phyloP scores from a whole-genome alignment of 2,797 vertebrate species.

The Toxotes lorentzi region DNA sequence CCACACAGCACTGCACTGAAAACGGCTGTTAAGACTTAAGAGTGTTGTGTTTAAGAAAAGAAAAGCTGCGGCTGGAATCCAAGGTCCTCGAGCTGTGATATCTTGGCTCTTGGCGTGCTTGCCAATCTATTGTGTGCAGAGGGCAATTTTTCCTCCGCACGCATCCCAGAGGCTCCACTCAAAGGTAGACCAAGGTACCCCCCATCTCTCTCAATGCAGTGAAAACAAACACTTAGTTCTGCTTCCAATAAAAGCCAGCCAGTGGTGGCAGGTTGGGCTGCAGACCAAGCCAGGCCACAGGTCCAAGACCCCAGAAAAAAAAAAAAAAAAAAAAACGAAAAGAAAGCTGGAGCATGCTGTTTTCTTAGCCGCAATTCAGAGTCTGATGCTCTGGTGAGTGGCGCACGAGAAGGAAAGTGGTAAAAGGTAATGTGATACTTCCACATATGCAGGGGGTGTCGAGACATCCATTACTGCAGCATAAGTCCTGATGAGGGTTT shows the following conservation, averaged over 20 bases:
- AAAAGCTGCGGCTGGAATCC: constrained; percentile 74
- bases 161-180: constrained; percentile 81
- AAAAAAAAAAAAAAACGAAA: constrained; percentile 23
- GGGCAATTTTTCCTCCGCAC: constrained; percentile 81
- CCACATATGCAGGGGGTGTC: constrained; percentile 80
- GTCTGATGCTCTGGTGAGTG: constrained; percentile 69
- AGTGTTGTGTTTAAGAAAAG: constrained; percentile 76
- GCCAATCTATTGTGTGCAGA: constrained; percentile 80
- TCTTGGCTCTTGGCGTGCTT: constrained; percentile 74
- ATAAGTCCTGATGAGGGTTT: constrained; percentile 81
- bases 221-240: constrained; percentile 84
- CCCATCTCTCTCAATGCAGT: constrained; percentile 77
- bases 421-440: constrained; percentile 83
- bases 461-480: constrained; percentile 76
- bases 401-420: constrained; percentile 74
- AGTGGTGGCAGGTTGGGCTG: constrained; percentile 75
- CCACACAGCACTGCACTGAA: constrained; percentile 38
- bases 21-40: constrained; percentile 76
- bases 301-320: constrained; percentile 72
- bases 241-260: constrained; percentile 83
- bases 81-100: constrained; percentile 80
- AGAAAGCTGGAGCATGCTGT: constrained; percentile 56
- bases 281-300: constrained; percentile 74
- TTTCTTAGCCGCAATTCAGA: constrained; percentile 83
- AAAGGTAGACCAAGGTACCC: constrained; percentile 81